Percentiles rank a stretch among this genome's conserved stretches.
Evolutionary conservation across 2,113 vertebrate genomes (phyloP).

Genomic region (Typhlomys cinereus): DNA sequence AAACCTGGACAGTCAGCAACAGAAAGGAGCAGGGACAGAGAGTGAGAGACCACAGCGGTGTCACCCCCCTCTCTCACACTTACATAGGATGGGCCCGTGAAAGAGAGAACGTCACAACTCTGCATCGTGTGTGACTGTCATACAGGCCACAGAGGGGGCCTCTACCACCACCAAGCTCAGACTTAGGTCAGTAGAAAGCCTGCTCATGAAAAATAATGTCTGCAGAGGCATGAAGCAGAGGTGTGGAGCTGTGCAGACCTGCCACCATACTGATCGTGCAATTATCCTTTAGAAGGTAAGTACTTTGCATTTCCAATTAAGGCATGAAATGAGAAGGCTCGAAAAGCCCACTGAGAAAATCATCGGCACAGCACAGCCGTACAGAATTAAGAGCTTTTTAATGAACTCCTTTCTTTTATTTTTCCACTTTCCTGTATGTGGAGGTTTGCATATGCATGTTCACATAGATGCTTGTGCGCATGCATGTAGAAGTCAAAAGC

Average conservation of each 20-base stretch:
- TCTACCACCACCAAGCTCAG: neutral
- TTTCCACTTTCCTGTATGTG: no score
- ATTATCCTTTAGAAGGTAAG: slow-evolving; percentile 30
- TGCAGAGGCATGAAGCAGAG: neutral
- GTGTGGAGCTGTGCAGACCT: neutral
- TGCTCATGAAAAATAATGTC: neutral
- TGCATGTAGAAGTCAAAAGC: no score
- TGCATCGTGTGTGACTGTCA: neutral
- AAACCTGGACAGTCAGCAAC: neutral
- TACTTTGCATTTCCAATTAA: slow-evolving; percentile 34
- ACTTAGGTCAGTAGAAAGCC: neutral
- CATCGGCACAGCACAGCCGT: neutral
- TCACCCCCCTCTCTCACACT: neutral
- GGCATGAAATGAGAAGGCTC: slow-evolving; percentile 35
- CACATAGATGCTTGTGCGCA: no score
- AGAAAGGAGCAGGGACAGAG: neutral
- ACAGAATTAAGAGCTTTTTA: neutral
- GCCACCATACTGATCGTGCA: neutral
- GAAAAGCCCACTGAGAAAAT: neutral
- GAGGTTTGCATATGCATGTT: no score
- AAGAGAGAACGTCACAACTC: neutral
- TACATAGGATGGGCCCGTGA: neutral
- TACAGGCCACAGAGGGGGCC: neutral
- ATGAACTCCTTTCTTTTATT: no score
- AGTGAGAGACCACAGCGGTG: fast-evolving